These are phyloP conservation scores for Acrobasis consociella DNA, from an alignment of 2,888 invertebrate genomes.

Conservation along the genomic window DNA sequence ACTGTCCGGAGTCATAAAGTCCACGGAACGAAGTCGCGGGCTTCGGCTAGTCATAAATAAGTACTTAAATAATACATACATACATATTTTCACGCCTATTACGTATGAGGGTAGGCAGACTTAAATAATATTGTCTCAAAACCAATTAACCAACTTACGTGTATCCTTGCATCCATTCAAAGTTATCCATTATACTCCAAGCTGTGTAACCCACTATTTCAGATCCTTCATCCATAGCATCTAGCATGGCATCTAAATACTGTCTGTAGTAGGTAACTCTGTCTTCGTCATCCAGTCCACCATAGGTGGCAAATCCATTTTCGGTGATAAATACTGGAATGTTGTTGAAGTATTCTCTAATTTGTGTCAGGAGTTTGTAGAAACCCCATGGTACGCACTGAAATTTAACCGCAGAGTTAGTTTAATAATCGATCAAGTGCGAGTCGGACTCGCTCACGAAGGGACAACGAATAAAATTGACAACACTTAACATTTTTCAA, in stretches of 20 bases:
- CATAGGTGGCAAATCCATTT: slow-evolving; percentile 56
- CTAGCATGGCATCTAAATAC: slow-evolving; percentile 53
- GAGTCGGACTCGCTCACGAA: no score
- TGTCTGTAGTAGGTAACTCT: slow-evolving; percentile 50
- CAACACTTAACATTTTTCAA: no score
- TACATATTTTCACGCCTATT: no score
- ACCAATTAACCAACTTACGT: slow-evolving; percentile 45
- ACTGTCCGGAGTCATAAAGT: no score
- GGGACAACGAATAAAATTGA: no score
- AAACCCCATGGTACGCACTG: slow-evolving; percentile 29
- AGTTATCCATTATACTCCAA: slow-evolving; percentile 84
- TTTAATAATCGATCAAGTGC: no score
- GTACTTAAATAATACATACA: no score
- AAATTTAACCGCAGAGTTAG: slow-evolving; percentile 21
- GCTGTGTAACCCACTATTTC: slow-evolving; percentile 70
- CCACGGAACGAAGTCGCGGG: no score
- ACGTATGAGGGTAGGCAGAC: no score
- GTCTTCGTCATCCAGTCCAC: slow-evolving; percentile 32
- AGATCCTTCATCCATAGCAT: slow-evolving; percentile 58
- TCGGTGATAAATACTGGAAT: slow-evolving; percentile 77
- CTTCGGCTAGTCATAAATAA: no score
- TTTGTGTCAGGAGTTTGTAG: slow-evolving; percentile 69
- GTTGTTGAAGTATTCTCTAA: slow-evolving; percentile 66
- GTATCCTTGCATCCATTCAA: slow-evolving; percentile 81
- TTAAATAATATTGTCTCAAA: not conserved